Evolutionary conservation across 2,797 vertebrate genomes (phyloP).

Genomic region (Sphenopsis melanotis): DNA sequence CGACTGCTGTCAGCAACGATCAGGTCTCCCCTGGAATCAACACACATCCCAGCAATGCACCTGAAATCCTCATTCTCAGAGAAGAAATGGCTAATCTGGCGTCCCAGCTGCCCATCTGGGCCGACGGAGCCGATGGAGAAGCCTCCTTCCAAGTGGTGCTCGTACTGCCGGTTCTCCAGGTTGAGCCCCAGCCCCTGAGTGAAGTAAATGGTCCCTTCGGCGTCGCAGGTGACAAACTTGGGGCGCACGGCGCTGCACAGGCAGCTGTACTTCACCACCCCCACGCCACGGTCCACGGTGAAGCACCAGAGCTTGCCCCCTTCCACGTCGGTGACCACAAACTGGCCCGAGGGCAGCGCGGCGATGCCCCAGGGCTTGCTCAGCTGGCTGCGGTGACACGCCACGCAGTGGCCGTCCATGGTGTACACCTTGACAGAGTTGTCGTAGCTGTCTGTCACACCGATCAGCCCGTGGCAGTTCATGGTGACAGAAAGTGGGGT

Average conservation of each 20-base stretch:
- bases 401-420: slow-evolving; percentile 91
- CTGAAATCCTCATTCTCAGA: slow-evolving; percentile 94
- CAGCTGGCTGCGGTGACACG: slow-evolving; percentile 93
- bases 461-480: slow-evolving; percentile 91
- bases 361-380: slow-evolving; percentile 97
- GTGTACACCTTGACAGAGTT: slow-evolving; percentile 97
- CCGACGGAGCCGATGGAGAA: slow-evolving; percentile 95
- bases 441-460: slow-evolving; percentile 94
- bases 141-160: slow-evolving; percentile 93
- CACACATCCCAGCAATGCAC: slow-evolving; percentile 97
- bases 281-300: slow-evolving; percentile 87
- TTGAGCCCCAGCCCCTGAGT: slow-evolving; percentile 94
- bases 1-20: slow-evolving; percentile 94
- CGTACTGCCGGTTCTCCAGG: slow-evolving; percentile 91
- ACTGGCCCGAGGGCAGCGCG: slow-evolving; percentile 91
- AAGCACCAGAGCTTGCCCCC: slow-evolving; percentile 96
- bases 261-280: slow-evolving; percentile 92
- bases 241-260: slow-evolving; percentile 93
- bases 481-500: slow-evolving; percentile 93
- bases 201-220: slow-evolving; percentile 92
- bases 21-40: slow-evolving; percentile 90
- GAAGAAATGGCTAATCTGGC: slow-evolving; percentile 97
- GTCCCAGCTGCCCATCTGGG: slow-evolving; percentile 88
- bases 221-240: slow-evolving; percentile 94
- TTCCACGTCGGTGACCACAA: slow-evolving; percentile 95